Base-by-base conservation (phyloP, 2,113 vertebrate genomes). In the Aegithalos caudatus region DNA sequence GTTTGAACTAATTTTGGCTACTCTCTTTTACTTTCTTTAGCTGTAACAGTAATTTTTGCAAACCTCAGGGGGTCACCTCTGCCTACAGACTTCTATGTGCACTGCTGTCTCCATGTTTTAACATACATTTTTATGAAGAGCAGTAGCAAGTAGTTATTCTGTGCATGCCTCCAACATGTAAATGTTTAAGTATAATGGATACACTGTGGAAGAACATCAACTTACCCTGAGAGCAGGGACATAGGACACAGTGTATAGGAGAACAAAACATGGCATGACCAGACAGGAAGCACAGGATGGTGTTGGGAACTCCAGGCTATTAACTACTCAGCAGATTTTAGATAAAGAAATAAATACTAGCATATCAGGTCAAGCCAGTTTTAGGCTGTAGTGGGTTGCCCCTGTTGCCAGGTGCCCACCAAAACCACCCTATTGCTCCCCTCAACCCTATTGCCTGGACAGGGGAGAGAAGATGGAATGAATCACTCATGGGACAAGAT, bases 371-470 rank as follows among this genome's bases (percentile, higher is more conserved):
- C 1, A 4, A 70, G 14, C 1, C 24, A 65, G 19, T 35, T 61
- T 61, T 53, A 29, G 11, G 12, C 3, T 82, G n/a, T 31, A 37
- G n/a, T 56, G 45, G 8, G 14, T 21, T 57, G 17, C 8, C 12
- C 14, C 12, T 42, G 13, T 35, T 4, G 2, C 14, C 22, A 70
- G 4, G 11, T 70, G 35, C 22, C 20, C 35, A 50, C 8, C 25
- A 48, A 58, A 78, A 22, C 12, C 0, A 1, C 2, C 12, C 2
- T n/a, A 3, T 33, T 53, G 9, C 10, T 48, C 7, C 17, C 9
- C 18, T 65, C 18, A 24, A 42, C 40, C 40, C 40, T 42, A 42
- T 64, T 6, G 3, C 3, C 13, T 23, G 21, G 28, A 33, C 17
- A 70, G 11, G 3, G 15, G 21, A 33, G 8, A 53, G 15, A 44